Evolutionary conservation across 2,888 invertebrate species (phyloP), one percentile per base, ranked within the genome.

Genomic region (Idaea biselata): DNA sequence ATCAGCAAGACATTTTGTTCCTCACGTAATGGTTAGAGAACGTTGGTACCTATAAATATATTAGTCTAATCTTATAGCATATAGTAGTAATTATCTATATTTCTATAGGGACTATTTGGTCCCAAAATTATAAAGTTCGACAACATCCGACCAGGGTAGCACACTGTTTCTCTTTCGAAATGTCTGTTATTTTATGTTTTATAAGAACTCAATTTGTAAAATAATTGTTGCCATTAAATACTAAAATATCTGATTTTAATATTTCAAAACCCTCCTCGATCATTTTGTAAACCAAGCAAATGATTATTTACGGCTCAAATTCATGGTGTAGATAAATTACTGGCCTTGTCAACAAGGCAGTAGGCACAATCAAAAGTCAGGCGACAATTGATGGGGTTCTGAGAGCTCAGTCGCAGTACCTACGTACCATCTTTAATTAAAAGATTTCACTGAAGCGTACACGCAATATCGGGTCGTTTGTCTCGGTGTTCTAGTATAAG

Each of bases 381-480:
- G 82, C 84, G 84, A 83, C 86, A 85, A 88, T 86, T 86, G 87
- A 87, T 86, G 81, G 83, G 82, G 80, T 75, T 79, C 78, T 75
- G 76, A 71, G 44, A 17, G 55, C 55, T 56, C 17, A 18, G 44
- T 44, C 56, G 18, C 1, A 56, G 18, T 18, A 18, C 18, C 56
- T 7, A 56, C 73, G 73, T 71, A 73, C 72, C 78, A 77, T 73
- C 76, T 79, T 89, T 90, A 91, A 91, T 90, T 90, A 91, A 91
- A 91, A 90, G 86, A 83, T 87, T 89, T 87, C 88, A 88, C 79
- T 90, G 87, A 86, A 81, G 78, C 88, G 88, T 84, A 81, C 81
- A 84, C 78, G 86, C 84, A 85, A 87, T 88, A 90, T 88, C 79
- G 85, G 77, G 78, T 80, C 81, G 81, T 83, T 84, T 81, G 82